Percentiles rank a stretch among this genome's conserved stretches.
phyloP scores from a whole-genome alignment of 2,888 invertebrate genomes.

The Drosophila silvestris region DNA sequence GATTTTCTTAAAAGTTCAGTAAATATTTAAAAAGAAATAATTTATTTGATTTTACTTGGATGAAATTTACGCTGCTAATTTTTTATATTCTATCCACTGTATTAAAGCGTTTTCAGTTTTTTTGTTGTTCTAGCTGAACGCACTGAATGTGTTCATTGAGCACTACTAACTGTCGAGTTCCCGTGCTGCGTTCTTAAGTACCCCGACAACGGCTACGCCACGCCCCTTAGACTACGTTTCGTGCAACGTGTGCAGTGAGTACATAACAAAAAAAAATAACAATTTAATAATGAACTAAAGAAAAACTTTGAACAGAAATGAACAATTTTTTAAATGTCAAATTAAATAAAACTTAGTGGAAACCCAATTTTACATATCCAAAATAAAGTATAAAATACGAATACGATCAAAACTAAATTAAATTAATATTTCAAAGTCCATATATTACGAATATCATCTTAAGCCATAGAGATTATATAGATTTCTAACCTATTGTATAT shows the following conservation, averaged over 20 bases:
- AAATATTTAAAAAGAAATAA: not conserved
- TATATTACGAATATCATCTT: not conserved
- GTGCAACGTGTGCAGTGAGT: conserved; percentile 32
- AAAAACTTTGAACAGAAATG: conserved; percentile 19
- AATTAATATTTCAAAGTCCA: rapidly evolving
- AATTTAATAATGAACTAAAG: conserved; percentile 62
- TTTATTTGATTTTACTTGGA: not conserved
- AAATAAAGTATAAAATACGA: no score
- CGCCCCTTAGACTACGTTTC: not conserved
- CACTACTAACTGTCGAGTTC: conserved; percentile 28
- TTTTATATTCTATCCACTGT: conserved; percentile 30
- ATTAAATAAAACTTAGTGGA: not conserved
- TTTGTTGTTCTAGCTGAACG: conserved; percentile 57
- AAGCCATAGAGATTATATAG: not conserved
- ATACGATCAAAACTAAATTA: not conserved
- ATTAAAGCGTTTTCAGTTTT: conserved; percentile 2
- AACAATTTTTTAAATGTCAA: not conserved
- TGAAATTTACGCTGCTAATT: not conserved
- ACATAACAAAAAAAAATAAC: conserved; percentile 34
- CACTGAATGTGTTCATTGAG: conserved; percentile 57
- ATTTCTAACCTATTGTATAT: not conserved
- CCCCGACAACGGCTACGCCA: not conserved
- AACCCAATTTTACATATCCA: not conserved
- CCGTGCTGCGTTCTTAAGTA: not conserved
- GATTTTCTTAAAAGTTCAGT: not conserved